phyloP scores from a whole-genome alignment of 92 coral and sea anemone species.

The Umimayanthus kanabou region DNA sequence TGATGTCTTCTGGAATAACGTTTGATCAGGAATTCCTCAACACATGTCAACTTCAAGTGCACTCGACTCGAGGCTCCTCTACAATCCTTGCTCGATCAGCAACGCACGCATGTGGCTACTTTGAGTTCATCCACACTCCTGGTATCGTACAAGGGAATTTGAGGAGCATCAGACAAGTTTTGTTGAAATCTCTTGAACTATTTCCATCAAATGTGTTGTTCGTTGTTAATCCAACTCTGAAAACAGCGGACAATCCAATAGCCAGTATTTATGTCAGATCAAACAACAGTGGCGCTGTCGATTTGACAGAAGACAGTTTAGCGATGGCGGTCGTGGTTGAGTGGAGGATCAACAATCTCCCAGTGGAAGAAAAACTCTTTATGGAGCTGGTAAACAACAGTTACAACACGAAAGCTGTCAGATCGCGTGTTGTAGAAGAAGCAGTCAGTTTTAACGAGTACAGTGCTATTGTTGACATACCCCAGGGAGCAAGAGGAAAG shows the following conservation, averaged over 20 bases:
- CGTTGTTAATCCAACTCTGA: slow-evolving; percentile 55
- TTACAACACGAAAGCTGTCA: slow-evolving; percentile 25
- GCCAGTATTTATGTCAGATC: slow-evolving; percentile 39
- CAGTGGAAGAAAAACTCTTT: slow-evolving; percentile 49
- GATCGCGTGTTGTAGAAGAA: slow-evolving; percentile 59
- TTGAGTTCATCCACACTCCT: slow-evolving; percentile 67
- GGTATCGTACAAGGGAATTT: slow-evolving; percentile 71
- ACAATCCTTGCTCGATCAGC: slow-evolving; percentile 54
- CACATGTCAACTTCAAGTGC: slow-evolving; percentile 53
- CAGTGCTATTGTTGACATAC: slow-evolving; percentile 62
- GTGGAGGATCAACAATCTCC: slow-evolving; percentile 48
- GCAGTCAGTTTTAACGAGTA: slow-evolving; percentile 42
- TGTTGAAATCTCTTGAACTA: slow-evolving; percentile 44
- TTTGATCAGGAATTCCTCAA: slow-evolving; percentile 49
- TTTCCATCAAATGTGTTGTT: slow-evolving; percentile 47
- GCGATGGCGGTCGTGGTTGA: slow-evolving; percentile 20
- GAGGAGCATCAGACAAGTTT: slow-evolving; percentile 62
- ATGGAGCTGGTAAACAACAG: slow-evolving; percentile 49
- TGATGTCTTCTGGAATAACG: slow-evolving; percentile 45
- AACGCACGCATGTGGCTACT: slow-evolving; percentile 59
- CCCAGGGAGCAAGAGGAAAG: slow-evolving; percentile 49
- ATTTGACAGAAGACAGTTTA: background rate
- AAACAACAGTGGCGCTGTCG: background rate
- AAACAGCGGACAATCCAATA: background rate
- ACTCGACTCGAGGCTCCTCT: slow-evolving; percentile 29